Evolutionary conservation across 2,888 invertebrate genomes (phyloP).

Genomic region (Athalia circularis): DNA sequence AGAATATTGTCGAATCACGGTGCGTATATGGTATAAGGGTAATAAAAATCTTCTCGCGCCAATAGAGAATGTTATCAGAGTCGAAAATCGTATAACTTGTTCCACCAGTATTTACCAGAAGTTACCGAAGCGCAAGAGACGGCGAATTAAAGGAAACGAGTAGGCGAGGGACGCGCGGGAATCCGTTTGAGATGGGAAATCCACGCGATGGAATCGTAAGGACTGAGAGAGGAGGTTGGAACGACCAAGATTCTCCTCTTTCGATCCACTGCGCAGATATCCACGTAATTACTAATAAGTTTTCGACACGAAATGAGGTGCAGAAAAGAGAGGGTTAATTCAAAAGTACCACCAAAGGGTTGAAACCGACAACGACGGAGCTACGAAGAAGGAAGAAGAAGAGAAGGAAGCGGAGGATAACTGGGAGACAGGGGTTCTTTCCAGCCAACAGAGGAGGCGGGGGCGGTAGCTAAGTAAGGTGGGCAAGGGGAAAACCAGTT

Average conservation of each 20-base stretch:
- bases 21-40: not conserved
- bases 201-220: constrained; percentile 21
- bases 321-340: constrained; percentile 74
- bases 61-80: constrained; percentile 2
- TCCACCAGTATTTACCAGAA: constrained; percentile 62
- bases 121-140: constrained; percentile 65
- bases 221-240: constrained; percentile 48
- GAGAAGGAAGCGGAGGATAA: constrained; percentile 40
- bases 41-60: not conserved
- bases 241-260: constrained; percentile 56
- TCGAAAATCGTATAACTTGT: constrained; percentile 33
- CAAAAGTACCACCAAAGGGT: constrained; percentile 72
- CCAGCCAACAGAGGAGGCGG: constrained; percentile 36
- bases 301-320: constrained; percentile 74
- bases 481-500: constrained; percentile 65
- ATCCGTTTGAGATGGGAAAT: not conserved
- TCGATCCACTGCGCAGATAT: constrained; percentile 69
- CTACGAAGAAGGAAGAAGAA: constrained; percentile 49
- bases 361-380: constrained; percentile 45
- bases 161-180: constrained; percentile 40
- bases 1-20: not conserved
- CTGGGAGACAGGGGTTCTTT: constrained; percentile 9
- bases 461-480: constrained; percentile 29
- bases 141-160: constrained; percentile 61
- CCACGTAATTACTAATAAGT: constrained; percentile 74